phyloP scores from a whole-genome alignment of 1,140 invertebrate genomes.

The Rhagoletis zephyria region DNA sequence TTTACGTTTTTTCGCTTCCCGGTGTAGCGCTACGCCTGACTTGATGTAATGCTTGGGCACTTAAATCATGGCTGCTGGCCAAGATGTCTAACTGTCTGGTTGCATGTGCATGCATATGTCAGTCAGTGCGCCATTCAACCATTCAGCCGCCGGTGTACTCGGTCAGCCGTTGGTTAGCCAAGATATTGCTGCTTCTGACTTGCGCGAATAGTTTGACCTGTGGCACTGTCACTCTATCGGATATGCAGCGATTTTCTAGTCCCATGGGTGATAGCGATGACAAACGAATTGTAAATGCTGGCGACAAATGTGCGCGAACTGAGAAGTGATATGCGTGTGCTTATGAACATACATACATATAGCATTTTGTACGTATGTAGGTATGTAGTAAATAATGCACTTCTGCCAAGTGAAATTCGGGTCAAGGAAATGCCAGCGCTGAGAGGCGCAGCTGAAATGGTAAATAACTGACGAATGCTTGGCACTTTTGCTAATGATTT shows the following conservation, averaged over 20 bases:
- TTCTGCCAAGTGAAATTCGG: constrained; percentile 46
- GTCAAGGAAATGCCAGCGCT: constrained; percentile 20
- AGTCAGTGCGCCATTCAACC: background rate
- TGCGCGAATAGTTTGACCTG: constrained; percentile 36
- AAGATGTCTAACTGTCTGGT: background rate
- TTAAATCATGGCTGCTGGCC: background rate
- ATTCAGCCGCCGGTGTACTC: background rate
- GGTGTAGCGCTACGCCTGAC: background rate
- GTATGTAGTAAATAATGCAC: background rate
- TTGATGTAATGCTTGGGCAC: constrained; percentile 15
- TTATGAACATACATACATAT: background rate
- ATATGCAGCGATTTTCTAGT: background rate
- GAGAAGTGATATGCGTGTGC: background rate
- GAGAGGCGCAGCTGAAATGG: background rate
- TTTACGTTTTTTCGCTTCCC: background rate
- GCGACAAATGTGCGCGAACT: constrained; percentile 15
- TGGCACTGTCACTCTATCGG: background rate
- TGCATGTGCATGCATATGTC: background rate
- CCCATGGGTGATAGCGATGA: background rate
- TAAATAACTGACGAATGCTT: constrained; percentile 12
- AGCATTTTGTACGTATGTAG: background rate
- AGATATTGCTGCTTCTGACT: background rate
- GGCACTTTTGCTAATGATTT: constrained; percentile 2
- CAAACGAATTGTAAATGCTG: background rate
- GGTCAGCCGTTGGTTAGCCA: background rate